Evolutionary conservation across 1,140 invertebrate species (phyloP), one percentile per base, ranked within the genome.

Genomic region (Orius insidiosus): DNA sequence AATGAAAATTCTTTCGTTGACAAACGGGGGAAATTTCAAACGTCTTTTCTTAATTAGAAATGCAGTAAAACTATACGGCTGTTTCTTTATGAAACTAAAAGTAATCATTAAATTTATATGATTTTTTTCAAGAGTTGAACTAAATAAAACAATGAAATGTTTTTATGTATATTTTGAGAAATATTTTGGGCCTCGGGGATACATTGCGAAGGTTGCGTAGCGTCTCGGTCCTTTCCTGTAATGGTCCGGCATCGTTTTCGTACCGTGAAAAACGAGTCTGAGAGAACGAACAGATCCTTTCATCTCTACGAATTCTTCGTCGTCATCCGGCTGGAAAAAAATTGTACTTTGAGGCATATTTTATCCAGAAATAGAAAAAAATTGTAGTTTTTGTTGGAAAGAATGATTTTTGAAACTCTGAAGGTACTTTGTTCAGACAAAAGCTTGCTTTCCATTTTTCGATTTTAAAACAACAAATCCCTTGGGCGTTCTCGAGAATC

Each of bases 231-330:
- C 70, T 15, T 67, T 11, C 5, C 58, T 58, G 60, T 75, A 71
- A 50, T 83, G 73, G 8, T 56, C 50, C 0, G 82, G 81, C 41
- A 64, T 63, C 38, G 71, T 59, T 52, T 65, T 65, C 0, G 79
- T 84, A 15, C 83, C 83, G 55, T 85, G 76, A 2, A 85, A 53
- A 35, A 75, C 65, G 35, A 85, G 55, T 15, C 56, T 65, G 1
- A 74, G 60, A 38, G 66, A 58, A 24, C 67, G 67, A 5, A 85
- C 58, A 31, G 55, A 56, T 9, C 79, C 80, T 13, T 52, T 54
- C 51, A 77, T 76, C 7, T 49, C 52, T 50, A 7, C 33, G 39
- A 14, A 34, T 7, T 34, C 36, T 9, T 32, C 31, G 11, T 31
- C 32, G 13, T 18, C 34, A 53, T 37, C 33, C 18, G n/a, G 10